A percentile compares a stretch with the other conserved stretches of the same genome.
Evolutionary conservation across 2,113 vertebrate genomes (phyloP).

Genomic region (Rafetus swinhoei): DNA sequence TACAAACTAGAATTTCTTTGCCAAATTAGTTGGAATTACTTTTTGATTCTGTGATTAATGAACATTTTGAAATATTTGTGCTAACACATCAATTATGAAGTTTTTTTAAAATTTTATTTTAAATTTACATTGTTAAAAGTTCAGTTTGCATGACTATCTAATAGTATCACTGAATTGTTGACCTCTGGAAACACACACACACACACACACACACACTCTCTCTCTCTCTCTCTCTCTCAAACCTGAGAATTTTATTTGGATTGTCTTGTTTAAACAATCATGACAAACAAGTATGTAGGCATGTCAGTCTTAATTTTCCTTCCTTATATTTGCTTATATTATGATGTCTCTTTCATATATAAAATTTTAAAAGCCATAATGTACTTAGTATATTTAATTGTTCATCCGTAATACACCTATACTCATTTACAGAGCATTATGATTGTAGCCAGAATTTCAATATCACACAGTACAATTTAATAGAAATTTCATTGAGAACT

Average conservation of each 20-base stretch:
- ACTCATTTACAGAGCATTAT: neutral
- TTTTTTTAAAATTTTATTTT: too few relatives aligned
- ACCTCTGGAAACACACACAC: neutral
- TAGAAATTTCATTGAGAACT: conserved; percentile 53
- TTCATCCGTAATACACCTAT: neutral
- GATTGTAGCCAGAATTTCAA: neutral
- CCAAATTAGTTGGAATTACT: neutral
- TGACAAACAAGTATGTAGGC: neutral
- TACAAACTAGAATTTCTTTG: neutral
- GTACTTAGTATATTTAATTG: neutral
- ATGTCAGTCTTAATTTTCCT: neutral
- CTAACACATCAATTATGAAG: too few relatives aligned
- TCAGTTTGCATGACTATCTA: neutral
- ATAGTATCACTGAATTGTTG: neutral
- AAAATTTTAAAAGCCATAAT: neutral
- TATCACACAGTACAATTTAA: conserved; percentile 4
- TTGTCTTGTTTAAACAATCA: neutral
- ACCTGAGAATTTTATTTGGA: neutral
- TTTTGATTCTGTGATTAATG: neutral
- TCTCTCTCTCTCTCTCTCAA: too few relatives aligned
- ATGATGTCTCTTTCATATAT: neutral
- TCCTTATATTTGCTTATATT: neutral
- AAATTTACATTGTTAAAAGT: neutral
- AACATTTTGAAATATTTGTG: too few relatives aligned
- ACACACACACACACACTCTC: too few relatives aligned